These are phyloP conservation scores for Mirounga angustirostris DNA, from an alignment of 2,113 vertebrate species.

Conservation along the genomic window DNA sequence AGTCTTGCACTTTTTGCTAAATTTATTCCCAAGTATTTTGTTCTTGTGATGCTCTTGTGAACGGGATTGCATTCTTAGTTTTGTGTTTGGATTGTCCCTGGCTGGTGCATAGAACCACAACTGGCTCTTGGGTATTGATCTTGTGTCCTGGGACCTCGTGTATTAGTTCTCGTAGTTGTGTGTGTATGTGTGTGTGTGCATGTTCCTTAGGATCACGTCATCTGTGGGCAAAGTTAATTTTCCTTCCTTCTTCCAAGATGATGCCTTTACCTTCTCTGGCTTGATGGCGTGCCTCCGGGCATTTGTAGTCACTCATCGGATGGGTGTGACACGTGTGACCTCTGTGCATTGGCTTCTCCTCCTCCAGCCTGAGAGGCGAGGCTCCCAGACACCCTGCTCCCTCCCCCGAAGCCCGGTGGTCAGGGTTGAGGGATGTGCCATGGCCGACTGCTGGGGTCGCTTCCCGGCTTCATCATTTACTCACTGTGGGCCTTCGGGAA, in stretches of 20 bases:
- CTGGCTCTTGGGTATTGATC: not conserved
- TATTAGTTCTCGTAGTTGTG: not conserved
- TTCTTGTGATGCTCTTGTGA: not conserved
- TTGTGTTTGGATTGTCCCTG: not conserved
- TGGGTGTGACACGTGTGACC: not conserved
- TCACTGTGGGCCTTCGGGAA: not conserved
- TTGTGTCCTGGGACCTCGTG: not conserved
- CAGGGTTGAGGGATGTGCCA: not conserved
- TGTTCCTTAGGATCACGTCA: not conserved
- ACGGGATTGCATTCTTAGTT: not conserved
- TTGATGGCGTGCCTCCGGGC: not conserved
- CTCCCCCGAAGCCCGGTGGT: not conserved
- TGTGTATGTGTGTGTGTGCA: not conserved
- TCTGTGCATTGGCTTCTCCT: not conserved
- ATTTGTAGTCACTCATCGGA: rapidly evolving
- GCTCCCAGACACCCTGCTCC: not conserved
- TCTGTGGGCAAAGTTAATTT: not conserved
- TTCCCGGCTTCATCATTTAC: too few relatives aligned
- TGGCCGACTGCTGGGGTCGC: not conserved
- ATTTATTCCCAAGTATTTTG: not conserved
- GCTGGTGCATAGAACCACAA: not conserved
- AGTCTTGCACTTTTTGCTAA: not conserved
- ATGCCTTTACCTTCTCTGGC: not conserved
- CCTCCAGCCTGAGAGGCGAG: not conserved
- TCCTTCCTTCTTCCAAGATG: not conserved